Evolutionary conservation across 2,797 vertebrate genomes (phyloP).

Genomic region (Tapera naevia): DNA sequence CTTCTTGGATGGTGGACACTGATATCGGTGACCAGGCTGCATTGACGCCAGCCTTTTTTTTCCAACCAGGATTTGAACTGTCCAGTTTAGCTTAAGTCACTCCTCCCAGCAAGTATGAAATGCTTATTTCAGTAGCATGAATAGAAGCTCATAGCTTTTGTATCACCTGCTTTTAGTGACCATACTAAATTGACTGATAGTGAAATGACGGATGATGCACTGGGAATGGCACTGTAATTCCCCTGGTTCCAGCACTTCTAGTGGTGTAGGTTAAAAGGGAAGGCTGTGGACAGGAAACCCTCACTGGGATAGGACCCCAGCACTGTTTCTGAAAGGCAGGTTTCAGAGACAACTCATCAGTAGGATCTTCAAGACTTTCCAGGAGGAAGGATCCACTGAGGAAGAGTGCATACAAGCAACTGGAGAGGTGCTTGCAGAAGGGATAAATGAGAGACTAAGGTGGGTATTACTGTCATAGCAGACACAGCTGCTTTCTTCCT

Average conservation of each 20-base stretch:
- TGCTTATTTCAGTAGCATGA: neutral
- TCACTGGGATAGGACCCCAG: accelerated
- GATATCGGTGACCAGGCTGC: neutral
- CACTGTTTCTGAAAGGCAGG: neutral
- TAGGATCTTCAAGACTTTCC: neutral
- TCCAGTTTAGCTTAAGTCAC: neutral
- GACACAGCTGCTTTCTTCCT: neutral
- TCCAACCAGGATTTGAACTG: neutral
- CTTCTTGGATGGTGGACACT: neutral
- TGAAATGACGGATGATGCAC: neutral
- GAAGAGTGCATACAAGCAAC: neutral
- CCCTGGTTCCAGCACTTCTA: neutral
- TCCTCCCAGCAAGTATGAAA: neutral
- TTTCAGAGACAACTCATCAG: neutral
- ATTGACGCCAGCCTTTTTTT: neutral
- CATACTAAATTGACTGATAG: neutral
- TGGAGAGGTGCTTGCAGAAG: neutral
- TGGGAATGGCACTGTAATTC: neutral
- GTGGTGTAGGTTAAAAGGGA: neutral
- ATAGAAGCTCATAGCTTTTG: neutral
- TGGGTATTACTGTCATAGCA: neutral
- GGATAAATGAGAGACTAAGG: neutral
- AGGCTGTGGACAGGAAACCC: neutral
- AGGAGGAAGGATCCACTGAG: neutral
- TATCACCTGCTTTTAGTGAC: neutral